phyloP scores from a whole-genome alignment of 2,113 vertebrate genomes.

The Numenius arquata region DNA sequence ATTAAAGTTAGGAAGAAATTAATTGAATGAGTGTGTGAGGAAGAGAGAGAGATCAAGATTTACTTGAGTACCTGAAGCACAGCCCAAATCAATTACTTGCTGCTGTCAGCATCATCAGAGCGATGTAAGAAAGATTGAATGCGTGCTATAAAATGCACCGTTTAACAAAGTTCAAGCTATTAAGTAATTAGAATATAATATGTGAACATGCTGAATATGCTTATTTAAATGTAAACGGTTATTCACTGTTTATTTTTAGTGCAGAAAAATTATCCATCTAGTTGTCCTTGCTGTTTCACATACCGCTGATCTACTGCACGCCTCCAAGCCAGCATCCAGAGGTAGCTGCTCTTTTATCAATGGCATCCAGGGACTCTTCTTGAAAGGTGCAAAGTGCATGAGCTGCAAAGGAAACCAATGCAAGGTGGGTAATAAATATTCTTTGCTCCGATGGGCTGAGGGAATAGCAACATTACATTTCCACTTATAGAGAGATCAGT shows the following conservation, averaged over 20 bases:
- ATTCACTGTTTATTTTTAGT: slow-evolving; percentile 60
- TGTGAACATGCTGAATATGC: slow-evolving; percentile 63
- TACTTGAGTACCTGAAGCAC: slow-evolving; percentile 50
- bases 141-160: not conserved
- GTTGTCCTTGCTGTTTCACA: slow-evolving; percentile 32
- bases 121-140: slow-evolving; percentile 47
- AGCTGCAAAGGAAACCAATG: slow-evolving; percentile 18
- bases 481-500: not conserved
- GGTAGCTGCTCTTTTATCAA: not conserved
- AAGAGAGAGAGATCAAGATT: slow-evolving; percentile 39
- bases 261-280: not conserved
- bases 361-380: not conserved
- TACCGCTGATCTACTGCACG: not conserved
- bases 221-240: slow-evolving; percentile 55
- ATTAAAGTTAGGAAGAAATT: slow-evolving; percentile 28
- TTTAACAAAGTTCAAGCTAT: slow-evolving; percentile 61
- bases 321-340: not conserved
- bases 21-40: slow-evolving; percentile 32
- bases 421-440: slow-evolving; percentile 1
- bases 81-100: slow-evolving; percentile 58
- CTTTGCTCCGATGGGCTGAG: not conserved
- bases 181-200: slow-evolving; percentile 66
- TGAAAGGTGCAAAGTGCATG: not conserved
- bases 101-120: slow-evolving; percentile 39
- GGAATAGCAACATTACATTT: not conserved